Conservation (phyloP, 2,797 vertebrate genomes). For the Crenichthys baileyi region DNA sequence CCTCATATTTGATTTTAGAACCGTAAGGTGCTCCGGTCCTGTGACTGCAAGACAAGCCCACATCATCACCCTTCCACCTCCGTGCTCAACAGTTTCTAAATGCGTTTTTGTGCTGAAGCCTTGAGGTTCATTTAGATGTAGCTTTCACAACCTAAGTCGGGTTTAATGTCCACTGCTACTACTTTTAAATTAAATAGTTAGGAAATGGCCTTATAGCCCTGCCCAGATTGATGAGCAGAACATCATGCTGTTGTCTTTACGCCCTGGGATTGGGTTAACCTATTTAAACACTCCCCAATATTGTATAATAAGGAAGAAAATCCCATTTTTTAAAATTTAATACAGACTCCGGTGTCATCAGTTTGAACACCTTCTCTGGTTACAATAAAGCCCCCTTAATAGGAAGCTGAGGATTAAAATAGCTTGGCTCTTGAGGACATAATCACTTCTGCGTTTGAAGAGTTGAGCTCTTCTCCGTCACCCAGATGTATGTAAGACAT, state of each 20-base stretch:
- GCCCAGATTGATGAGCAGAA: too few species aligned
- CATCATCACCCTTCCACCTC: neutral
- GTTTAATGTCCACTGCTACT: too few species aligned
- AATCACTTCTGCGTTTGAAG: constrained; percentile 40
- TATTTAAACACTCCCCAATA: neutral
- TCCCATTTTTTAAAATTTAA: neutral
- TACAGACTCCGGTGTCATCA: constrained; percentile 2
- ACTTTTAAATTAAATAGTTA: too few species aligned
- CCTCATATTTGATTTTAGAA: too few species aligned
- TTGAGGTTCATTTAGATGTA: too few species aligned
- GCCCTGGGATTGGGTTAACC: neutral
- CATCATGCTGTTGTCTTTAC: neutral
- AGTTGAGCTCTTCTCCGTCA: constrained; percentile 49
- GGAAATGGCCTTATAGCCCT: too few species aligned
- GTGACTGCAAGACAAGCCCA: too few species aligned
- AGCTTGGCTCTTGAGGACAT: constrained; percentile 49
- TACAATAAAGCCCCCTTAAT: constrained; percentile 22
- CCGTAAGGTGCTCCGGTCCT: too few species aligned
- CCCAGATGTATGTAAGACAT: constrained; percentile 51
- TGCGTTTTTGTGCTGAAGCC: too few species aligned
- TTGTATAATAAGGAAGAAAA: neutral
- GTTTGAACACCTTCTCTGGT: constrained; percentile 20
- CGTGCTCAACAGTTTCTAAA: too few species aligned
- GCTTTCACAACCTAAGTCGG: too few species aligned
- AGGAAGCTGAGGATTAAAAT: constrained; percentile 48